These are phyloP conservation scores for Blastobasis adustella DNA, from an alignment of 2,888 invertebrate genomes.

Conservation along the genomic window DNA sequence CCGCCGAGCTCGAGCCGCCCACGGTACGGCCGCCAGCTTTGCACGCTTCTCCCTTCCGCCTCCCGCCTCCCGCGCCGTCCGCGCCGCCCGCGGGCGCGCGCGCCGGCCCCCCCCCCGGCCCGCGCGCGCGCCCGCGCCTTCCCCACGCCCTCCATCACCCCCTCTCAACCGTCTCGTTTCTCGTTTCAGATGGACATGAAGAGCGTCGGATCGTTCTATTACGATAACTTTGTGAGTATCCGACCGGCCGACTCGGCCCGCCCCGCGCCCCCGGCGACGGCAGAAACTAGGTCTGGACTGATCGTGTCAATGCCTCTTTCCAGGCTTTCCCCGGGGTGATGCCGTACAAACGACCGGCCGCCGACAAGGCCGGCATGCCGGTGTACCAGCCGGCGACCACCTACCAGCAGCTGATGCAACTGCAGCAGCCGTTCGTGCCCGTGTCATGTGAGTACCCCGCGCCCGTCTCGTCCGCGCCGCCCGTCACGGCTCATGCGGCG, in stretches of 20 bases:
- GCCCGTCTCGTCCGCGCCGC: slow-evolving; percentile 79
- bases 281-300: slow-evolving; percentile 4
- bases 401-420: slow-evolving; percentile 96
- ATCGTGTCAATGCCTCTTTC: slow-evolving; percentile 15
- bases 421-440: slow-evolving; percentile 97
- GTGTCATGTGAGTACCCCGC: slow-evolving; percentile 98
- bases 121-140: slow-evolving; percentile 25
- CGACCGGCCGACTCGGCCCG: slow-evolving; percentile 2
- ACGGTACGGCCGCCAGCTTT: slow-evolving; percentile 90
- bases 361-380: slow-evolving; percentile 96
- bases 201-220: slow-evolving; percentile 96
- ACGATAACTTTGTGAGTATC: slow-evolving; percentile 96
- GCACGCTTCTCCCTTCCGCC: slow-evolving; percentile 74
- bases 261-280: slow-evolving; percentile 5
- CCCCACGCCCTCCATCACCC: slow-evolving; percentile 30
- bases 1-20: slow-evolving; percentile 79
- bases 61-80: slow-evolving; percentile 29
- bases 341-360: slow-evolving; percentile 96
- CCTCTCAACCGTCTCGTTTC: slow-evolving; percentile 63
- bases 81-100: slow-evolving; percentile 41
- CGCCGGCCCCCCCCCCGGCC: slow-evolving; percentile 25
- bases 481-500: slow-evolving; percentile 51
- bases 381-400: slow-evolving; percentile 95
- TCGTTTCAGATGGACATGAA: slow-evolving; percentile 96
- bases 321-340: slow-evolving; percentile 97